Evolutionary conservation across 2,797 vertebrate genomes (phyloP), one percentile per base, ranked within the genome.

Genomic region (Poeciliopsis paucimaculata): DNA sequence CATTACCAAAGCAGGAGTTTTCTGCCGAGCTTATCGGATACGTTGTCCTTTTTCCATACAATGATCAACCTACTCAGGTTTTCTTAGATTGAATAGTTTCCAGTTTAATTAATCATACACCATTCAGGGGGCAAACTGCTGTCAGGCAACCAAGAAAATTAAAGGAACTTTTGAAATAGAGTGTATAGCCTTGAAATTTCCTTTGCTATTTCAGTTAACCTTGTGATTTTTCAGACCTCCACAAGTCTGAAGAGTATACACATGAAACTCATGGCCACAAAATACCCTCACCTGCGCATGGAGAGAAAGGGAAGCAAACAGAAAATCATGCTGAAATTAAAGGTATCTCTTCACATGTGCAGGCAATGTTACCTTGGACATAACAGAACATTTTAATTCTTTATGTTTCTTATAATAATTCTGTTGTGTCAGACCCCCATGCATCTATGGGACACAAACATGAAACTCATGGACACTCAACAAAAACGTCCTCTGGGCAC

Each of bases 201-300:
- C 28, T 36, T 53, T 46, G 41, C 73, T 77, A 45, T 71, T 77
- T 80, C 18, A 60, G 18, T 78, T 68, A 73, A 23, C 20, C 68
- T 55, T 78, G 20, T 55, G n/a, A 45, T 66, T 13, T 86, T 73
- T 82, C 78, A 91, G 90, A 76, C 46, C 45, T 49, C 31, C 79
- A 79, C 49, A 60, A 31, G 15, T 79, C 81, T 77, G 45, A 73
- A 16, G 80, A 66, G 28, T 71, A 78, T 12, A 16, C 4, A 53
- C 84, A 68, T 41, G 77, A 74, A 34, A 46, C 36, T 77, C 77
- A 85, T 7, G 73, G 80, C 26, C 79, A 81, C 36, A 80, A 72
- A 41, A 20, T 46, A 36, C 66, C 68, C 41, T 82, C 79, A 36
- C 77, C 77, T 49, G 73, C 72, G 31, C 82, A 77, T 3, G 45